Evolutionary conservation across 2,113 vertebrate species (phyloP).

Genomic region (Malaclemys terrapin): DNA sequence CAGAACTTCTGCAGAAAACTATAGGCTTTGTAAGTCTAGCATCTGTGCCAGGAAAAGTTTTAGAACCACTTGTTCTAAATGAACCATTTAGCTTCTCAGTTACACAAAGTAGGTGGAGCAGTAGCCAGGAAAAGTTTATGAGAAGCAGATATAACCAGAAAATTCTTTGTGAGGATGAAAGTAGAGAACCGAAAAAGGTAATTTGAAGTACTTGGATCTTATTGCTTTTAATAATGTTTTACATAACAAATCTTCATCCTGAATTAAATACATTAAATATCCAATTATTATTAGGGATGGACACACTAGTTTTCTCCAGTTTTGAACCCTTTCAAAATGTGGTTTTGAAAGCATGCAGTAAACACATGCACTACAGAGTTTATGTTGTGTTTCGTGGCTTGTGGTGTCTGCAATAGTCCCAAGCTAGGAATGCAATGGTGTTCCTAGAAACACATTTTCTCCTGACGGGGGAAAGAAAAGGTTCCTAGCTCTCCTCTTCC

Average conservation of each 20-base stretch:
- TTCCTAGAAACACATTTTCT: not conserved
- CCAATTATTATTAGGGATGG: not conserved
- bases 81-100: not conserved
- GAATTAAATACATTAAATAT: not conserved
- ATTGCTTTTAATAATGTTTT: not conserved
- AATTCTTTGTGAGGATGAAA: not conserved
- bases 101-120: rapidly evolving
- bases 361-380: not conserved
- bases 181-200: not conserved
- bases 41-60: not conserved
- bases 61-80: not conserved
- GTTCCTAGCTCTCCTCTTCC: not conserved
- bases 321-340: not conserved
- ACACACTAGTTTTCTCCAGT: rapidly evolving
- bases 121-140: not conserved
- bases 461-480: not conserved
- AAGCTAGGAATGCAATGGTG: too few relatives aligned
- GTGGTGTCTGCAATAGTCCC: not conserved
- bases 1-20: not conserved
- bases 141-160: not conserved
- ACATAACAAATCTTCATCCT: not conserved
- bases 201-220: not conserved
- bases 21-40: not conserved
- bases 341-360: not conserved
- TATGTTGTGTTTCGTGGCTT: rapidly evolving